Evolutionary conservation across 2,113 vertebrate species (phyloP).

Genomic region (Stegastes partitus): DNA sequence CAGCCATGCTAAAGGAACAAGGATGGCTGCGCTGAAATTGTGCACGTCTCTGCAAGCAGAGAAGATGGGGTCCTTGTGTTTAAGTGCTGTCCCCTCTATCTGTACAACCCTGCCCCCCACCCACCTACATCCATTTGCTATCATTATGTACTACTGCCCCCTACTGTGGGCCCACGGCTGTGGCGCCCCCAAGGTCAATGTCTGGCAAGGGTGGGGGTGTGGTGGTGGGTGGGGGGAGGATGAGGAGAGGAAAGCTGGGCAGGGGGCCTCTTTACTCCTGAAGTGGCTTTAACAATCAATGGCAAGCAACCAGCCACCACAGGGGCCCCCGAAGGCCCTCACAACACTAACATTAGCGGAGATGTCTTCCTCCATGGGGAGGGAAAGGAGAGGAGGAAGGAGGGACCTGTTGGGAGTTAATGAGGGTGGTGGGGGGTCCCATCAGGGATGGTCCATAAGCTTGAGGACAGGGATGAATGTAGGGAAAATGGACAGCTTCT

Average conservation of each 20-base stretch:
- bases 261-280: slow-evolving; percentile 76
- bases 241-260: slow-evolving; percentile 44
- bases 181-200: slow-evolving; percentile 77
- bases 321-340: slow-evolving; percentile 57
- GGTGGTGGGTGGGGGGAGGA: slow-evolving; percentile 9
- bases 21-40: slow-evolving; percentile 58
- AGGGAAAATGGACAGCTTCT: slow-evolving; percentile 52
- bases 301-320: slow-evolving; percentile 57
- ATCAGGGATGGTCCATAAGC: slow-evolving; percentile 5
- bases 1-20: slow-evolving; percentile 56
- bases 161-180: slow-evolving; percentile 76
- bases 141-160: slow-evolving; percentile 85
- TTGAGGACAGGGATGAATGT: slow-evolving; percentile 28
- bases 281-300: slow-evolving; percentile 75
- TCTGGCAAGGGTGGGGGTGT: slow-evolving; percentile 35
- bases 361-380: slow-evolving; percentile 65
- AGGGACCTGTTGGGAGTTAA: slow-evolving; percentile 51
- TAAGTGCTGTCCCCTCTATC: slow-evolving; percentile 59
- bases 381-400: not conserved
- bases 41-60: slow-evolving; percentile 44
- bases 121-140: slow-evolving; percentile 62
- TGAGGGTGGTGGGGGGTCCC: slow-evolving; percentile 28
- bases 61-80: slow-evolving; percentile 73
- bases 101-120: not conserved
- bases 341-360: slow-evolving; percentile 73